Base-by-base conservation (phyloP, 2,113 vertebrate genomes). In the Copsychus sechellarum region DNA sequence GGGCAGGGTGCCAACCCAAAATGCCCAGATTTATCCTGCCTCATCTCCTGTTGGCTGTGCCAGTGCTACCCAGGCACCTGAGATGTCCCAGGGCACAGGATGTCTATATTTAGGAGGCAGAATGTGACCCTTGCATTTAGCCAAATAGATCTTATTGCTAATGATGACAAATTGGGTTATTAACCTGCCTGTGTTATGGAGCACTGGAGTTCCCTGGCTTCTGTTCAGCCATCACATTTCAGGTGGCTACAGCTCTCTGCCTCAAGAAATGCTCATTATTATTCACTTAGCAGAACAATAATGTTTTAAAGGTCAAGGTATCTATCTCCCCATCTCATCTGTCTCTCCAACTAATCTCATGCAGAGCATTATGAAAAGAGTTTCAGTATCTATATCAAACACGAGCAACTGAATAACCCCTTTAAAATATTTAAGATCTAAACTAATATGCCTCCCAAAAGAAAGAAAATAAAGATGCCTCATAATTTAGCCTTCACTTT, bases 241-340 rank as follows among this genome's bases (percentile, higher is more conserved):
- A 92, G 77, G 57, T 86, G 79, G 72, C 86, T 88, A 66, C 72
- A 84, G 66, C 29, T 79, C 57, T 45, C 86, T 31, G 60, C 91
- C 81, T 93, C 86, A 61, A 91, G 89, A 95, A 93, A 95, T 64
- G 61, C 83, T 91, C 50, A 76, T 95, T 95, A 94, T 91, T 95
- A 93, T 89, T 93, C 93, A 93, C 91, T 95, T 93, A 95, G 57
- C n/a, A 85, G 95, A 91, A 83, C 83, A 96, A 95, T 93, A 93
- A 95, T 48, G 69, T 81, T 92, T 95, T 92, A 93, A 97, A 97
- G 95, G 91, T 92, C 86, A 87, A 81, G 57, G 53, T 69, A 92
- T 89, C 89, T 74, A 79, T 91, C 91, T 89, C 64, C 81, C 28
- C 73, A 79, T 81, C 77, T 95, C 95, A 91, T 91, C 65, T 95